phyloP scores from a whole-genome alignment of 2,888 invertebrate species.

The Drosophila flavopinicola region DNA sequence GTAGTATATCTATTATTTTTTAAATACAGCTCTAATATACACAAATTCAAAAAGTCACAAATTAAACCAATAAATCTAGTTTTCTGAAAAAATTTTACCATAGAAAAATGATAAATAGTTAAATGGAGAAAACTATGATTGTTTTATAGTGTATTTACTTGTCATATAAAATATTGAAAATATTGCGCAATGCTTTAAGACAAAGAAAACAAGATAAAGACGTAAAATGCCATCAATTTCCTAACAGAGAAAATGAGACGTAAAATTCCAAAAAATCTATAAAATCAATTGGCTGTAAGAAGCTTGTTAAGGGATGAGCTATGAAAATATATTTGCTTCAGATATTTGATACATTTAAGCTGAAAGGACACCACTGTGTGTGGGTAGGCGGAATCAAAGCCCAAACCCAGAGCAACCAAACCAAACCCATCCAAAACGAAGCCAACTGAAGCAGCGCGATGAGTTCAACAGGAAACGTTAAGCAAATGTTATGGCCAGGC shows the following conservation, averaged over 20 bases:
- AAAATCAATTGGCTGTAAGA: constrained; percentile 3
- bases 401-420: constrained; percentile 18
- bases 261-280: background rate
- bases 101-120: too few relatives aligned
- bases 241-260: background rate
- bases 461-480: constrained; percentile 72
- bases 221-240: too few relatives aligned
- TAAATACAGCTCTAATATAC: too few relatives aligned
- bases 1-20: too few relatives aligned
- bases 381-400: constrained; percentile 47
- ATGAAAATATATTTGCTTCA: background rate
- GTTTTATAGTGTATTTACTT: too few relatives aligned
- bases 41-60: too few relatives aligned
- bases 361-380: constrained; percentile 39
- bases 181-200: too few relatives aligned
- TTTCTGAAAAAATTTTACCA: too few relatives aligned
- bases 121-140: too few relatives aligned
- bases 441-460: constrained; percentile 44
- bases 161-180: too few relatives aligned
- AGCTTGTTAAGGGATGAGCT: background rate
- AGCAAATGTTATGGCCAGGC: constrained; percentile 71
- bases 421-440: constrained; percentile 4
- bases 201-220: too few relatives aligned
- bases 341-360: constrained; percentile 3
- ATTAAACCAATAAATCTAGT: too few relatives aligned